phyloP scores from a whole-genome alignment of 2,888 invertebrate species.

The Acleris emargana region DNA sequence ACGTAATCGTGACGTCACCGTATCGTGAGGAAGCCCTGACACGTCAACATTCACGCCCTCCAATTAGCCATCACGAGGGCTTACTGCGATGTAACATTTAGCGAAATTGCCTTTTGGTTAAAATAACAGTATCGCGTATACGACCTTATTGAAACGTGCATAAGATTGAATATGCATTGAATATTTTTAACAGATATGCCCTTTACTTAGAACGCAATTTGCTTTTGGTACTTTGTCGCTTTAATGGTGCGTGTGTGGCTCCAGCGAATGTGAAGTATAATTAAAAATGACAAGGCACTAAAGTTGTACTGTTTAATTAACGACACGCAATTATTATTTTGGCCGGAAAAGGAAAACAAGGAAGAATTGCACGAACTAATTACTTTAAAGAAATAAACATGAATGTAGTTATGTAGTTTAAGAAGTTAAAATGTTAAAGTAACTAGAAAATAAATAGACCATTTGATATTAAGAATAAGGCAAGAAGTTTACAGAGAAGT shows the following conservation, averaged over 20 bases:
- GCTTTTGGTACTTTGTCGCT: slow-evolving; percentile 19
- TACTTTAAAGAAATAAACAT: no score
- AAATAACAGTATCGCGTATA: no score
- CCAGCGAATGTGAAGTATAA: slow-evolving; percentile 17
- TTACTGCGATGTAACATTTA: slow-evolving; percentile 12
- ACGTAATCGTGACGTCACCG: background rate
- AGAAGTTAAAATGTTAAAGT: no score
- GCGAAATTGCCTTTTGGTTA: background rate
- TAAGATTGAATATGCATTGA: no score
- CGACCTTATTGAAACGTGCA: no score
- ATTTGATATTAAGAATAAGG: no score
- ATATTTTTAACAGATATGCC: no score
- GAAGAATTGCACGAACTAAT: no score
- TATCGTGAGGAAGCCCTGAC: background rate
- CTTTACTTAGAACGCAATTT: background rate
- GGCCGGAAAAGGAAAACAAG: background rate
- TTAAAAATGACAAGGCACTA: slow-evolving; percentile 12
- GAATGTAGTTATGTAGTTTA: no score
- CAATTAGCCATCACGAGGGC: slow-evolving; percentile 20
- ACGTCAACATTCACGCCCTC: slow-evolving; percentile 13
- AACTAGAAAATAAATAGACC: no score
- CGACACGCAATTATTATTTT: background rate
- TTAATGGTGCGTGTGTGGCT: slow-evolving; percentile 13
- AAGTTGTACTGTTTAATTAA: slow-evolving; percentile 1
- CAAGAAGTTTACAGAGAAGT: no score